phyloP scores from a whole-genome alignment of 2,888 invertebrate species.

The Aphelenchoides bicaudatus region DNA sequence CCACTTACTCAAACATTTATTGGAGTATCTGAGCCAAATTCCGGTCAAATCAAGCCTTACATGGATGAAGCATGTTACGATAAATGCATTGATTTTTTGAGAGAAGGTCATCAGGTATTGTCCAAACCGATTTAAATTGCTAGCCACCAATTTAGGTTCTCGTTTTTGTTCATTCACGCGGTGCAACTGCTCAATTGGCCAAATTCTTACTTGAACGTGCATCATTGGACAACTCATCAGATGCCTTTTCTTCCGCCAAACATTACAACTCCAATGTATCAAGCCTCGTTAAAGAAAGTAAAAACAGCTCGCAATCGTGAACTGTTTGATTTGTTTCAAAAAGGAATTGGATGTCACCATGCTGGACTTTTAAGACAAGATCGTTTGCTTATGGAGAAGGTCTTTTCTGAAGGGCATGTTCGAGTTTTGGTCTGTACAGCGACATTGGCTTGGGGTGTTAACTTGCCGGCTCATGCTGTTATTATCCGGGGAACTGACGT shows the following conservation, averaged over 20 bases:
- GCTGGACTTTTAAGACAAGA: conserved; percentile 88
- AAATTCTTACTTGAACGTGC: conserved; percentile 78
- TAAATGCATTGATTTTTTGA: conserved; percentile 80
- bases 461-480: conserved; percentile 81
- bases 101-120: conserved; percentile 83
- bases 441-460: conserved; percentile 98
- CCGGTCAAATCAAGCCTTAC: conserved; percentile 62
- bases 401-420: conserved; percentile 80
- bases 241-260: conserved; percentile 39
- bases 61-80: conserved; percentile 91
- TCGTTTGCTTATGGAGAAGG: conserved; percentile 80
- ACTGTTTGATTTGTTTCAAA: conserved; percentile 76
- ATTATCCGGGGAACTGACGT: conserved; percentile 81
- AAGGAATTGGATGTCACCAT: conserved; percentile 89
- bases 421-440: conserved; percentile 87
- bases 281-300: conserved; percentile 41
- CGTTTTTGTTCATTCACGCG: conserved; percentile 97
- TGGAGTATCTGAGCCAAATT: conserved; percentile 37
- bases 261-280: conserved; percentile 32
- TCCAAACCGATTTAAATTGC: too few relatives aligned
- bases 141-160: too few relatives aligned
- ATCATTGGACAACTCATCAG: conserved; percentile 70
- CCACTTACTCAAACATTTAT: conserved; percentile 53
- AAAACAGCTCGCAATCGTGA: conserved; percentile 41
- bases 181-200: conserved; percentile 87